phyloP scores from a whole-genome alignment of 1,140 invertebrate genomes.

The Intoshia linei region DNA sequence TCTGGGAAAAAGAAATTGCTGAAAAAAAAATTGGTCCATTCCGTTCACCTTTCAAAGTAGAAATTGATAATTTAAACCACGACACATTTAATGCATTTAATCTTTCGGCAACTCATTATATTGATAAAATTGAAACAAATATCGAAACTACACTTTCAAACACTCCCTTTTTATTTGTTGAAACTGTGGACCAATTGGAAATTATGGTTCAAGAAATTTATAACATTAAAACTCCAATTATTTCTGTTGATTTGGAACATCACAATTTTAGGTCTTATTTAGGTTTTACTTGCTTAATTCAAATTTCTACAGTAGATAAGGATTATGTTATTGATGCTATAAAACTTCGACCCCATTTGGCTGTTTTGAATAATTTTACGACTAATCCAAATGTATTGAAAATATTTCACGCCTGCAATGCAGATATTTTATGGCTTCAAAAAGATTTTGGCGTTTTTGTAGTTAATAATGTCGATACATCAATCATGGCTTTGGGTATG shows the following conservation, averaged over 20 bases:
- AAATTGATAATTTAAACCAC: no score
- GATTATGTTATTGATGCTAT: constrained; percentile 75
- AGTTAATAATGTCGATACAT: constrained; percentile 90
- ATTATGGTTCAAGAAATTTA: no score
- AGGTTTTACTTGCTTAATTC: constrained; percentile 60
- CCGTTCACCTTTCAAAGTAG: no score
- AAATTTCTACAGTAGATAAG: constrained; percentile 48
- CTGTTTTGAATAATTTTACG: constrained; percentile 54
- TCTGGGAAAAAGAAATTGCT: no score
- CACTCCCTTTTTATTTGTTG: no score
- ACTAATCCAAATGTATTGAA: constrained; percentile 61
- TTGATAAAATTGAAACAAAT: no score
- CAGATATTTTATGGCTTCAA: constrained; percentile 67
- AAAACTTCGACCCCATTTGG: constrained; percentile 40
- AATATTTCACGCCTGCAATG: constrained; percentile 64
- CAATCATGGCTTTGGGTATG: constrained; percentile 44
- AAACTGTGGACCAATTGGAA: no score
- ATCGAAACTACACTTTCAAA: no score
- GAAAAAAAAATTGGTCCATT: no score
- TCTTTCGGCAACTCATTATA: no score
- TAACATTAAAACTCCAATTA: no score
- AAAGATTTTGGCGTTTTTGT: constrained; percentile 68
- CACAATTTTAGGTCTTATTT: constrained; percentile 44
- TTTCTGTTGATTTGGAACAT: constrained; percentile 25
- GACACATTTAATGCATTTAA: no score